Base-by-base conservation (phyloP, 2,113 vertebrate genomes). In the Onychorhynchus coronatus region DNA sequence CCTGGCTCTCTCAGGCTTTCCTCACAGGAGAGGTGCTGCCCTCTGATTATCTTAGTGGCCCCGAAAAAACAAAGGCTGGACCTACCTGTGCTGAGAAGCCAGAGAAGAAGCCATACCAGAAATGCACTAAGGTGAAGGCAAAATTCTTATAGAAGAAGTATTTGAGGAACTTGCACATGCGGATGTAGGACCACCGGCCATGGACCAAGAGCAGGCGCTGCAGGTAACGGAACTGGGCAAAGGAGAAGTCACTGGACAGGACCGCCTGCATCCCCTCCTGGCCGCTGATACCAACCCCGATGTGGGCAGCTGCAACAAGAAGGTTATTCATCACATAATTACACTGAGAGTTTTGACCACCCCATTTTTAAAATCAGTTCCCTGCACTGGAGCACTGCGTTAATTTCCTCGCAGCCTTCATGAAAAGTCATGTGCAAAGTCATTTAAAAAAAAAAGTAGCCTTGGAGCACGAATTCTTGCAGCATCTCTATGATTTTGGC, bases 61-160 rank as follows among this genome's bases (percentile, higher is more conserved):
- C 39, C 50, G 14, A 74, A 8, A 28, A 74, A 84, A 55, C 35
- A 14, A 0, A 62, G 68, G 20, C 68, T 17, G 3, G 22, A 79
- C 97, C 73, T 93, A 99, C 99, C 99, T 99, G 99, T 33, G 99
- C 99, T 9, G 99, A 99, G 96, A 99, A 99, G 42, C 99, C 99
- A 1, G 98, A 99, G 98, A 98, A 99, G 98, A 99, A 99, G 62
- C 98, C 99, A 21, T 99, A 99, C 99, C 99, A 99, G 98, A 99
- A 99, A 74, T 99, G 99, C 30, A 99, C 98, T 41, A 99, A 97
- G 0, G 99, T 99, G 96, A 99, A 99, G 95, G 98, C 98, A 96
- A 99, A 99, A 97, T 99, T 99, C 97, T 99, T 99, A 90, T 99
- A 99, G 96, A 99, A 99, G 96, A 99, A 99, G 89, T 99, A 99